Evolutionary conservation across 2,888 invertebrate species (phyloP), one percentile per base, ranked within the genome.

Genomic region (Andrena chrysosceles): DNA sequence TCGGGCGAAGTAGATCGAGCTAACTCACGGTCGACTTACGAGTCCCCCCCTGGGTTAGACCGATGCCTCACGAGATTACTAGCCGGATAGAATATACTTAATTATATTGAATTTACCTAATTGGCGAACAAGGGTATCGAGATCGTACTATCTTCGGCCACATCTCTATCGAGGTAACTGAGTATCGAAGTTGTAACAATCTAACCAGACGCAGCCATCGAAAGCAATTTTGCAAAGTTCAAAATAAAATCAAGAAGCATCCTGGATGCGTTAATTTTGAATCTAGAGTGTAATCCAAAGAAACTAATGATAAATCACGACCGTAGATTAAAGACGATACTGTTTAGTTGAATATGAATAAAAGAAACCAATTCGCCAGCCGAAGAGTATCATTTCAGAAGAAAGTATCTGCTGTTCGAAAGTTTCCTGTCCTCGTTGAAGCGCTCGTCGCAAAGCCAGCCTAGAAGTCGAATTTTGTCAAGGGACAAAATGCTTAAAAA

Each of bases 41-140:
- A 69, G 69, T 56, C 42, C 31, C 48, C 64, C 59, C 35, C 64
- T 73, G 56, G 77, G 78, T 84, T 77, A 74, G 68, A 81, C 66
- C 69, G 72, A 64, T 67, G 64, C 72, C 59, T n/a, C 20, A 23
- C 54, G 54, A 74, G 84, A 85, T 85, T 80, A 78, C 59, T 73
- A 62, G 23, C 31, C 42, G 64, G 72, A 71, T 89, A 85, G 86
- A 90, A 89, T 89, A 89, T 88, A 89, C 85, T 90, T 90, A 91
- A 91, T 89, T 89, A 90, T 90, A 91, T 91, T 87, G 90, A 89
- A 89, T 90, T 90, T 89, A 89, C 89, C 89, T 90, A 90, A 91
- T 91, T 91, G 91, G 84, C 70, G 79, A 81, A 71, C 78, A 78
- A 69, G 87, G 85, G 73, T 88, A 88, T 86, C 86, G 76, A 78